Conservation (phyloP, 1,140 invertebrate species). For the Drosophila paulistorum region DNA sequence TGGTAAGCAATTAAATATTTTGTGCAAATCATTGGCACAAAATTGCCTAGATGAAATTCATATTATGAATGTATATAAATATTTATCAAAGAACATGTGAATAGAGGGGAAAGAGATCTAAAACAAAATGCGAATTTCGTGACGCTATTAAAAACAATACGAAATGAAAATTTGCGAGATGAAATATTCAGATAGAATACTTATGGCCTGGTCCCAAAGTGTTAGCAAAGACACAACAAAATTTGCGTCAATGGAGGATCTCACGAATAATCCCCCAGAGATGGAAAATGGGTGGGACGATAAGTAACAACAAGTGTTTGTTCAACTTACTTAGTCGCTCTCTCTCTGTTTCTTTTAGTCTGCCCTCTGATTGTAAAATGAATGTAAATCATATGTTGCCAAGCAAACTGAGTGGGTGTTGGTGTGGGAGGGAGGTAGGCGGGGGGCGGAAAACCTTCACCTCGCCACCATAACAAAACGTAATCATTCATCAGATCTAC, state of each 20-base stretch:
- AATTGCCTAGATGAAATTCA: no score
- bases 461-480: conserved; percentile 15
- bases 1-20: background rate
- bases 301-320: conserved; percentile 38
- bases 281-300: conserved; percentile 10
- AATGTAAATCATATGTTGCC: conserved; percentile 10
- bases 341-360: background rate
- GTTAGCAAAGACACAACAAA: conserved; percentile 37
- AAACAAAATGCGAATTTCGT: conserved; percentile 52
- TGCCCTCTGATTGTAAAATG: conserved; percentile 6
- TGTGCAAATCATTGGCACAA: background rate
- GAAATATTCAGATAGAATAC: conserved; percentile 28
- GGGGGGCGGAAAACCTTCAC: conserved; percentile 8
- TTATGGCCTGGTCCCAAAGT: conserved; percentile 13
- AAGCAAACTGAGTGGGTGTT: background rate
- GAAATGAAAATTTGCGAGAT: conserved; percentile 23
- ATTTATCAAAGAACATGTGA: conserved; percentile 11
- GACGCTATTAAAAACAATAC: conserved; percentile 39
- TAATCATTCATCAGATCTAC: conserved; percentile 33
- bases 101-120: background rate
- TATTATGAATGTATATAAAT: background rate
- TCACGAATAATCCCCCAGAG: background rate
- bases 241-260: conserved; percentile 64
- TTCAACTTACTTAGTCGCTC: conserved; percentile 33
- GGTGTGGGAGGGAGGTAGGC: no score